Evolutionary conservation across 2,113 vertebrate species (phyloP).

Genomic region (Microtus ochrogaster): DNA sequence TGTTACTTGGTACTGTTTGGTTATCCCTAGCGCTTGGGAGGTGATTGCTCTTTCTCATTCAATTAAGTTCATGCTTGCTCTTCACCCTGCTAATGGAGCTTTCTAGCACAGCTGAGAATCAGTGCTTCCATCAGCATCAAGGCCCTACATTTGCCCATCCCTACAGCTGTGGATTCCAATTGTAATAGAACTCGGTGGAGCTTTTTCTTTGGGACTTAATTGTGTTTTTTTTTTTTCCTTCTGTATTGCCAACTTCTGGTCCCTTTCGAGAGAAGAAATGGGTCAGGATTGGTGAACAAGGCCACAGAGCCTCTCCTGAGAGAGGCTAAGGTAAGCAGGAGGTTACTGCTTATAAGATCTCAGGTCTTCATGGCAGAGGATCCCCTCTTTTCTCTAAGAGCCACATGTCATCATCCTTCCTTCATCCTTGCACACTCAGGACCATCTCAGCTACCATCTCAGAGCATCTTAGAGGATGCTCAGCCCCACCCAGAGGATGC

Average conservation of each 20-base stretch:
- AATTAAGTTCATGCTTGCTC: slow-evolving; percentile 77
- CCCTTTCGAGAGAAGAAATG: slow-evolving; percentile 42
- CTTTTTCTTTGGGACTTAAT: slow-evolving; percentile 67
- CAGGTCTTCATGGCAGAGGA: not conserved
- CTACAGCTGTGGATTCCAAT: slow-evolving; percentile 74
- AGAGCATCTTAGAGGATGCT: not conserved
- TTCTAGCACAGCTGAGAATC: slow-evolving; percentile 78
- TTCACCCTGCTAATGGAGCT: slow-evolving; percentile 76
- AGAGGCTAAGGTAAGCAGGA: not conserved
- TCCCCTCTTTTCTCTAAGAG: slow-evolving; percentile 13
- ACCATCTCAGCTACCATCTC: not conserved
- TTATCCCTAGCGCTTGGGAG: slow-evolving; percentile 66
- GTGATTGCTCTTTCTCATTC: slow-evolving; percentile 65
- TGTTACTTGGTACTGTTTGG: slow-evolving; percentile 68
- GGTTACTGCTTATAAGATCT: not conserved
- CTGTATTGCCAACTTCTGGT: slow-evolving; percentile 56
- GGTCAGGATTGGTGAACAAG: not conserved
- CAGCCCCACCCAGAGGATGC: not conserved
- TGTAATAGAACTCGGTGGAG: slow-evolving; percentile 49
- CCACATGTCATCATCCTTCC: not conserved
- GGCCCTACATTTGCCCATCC: slow-evolving; percentile 66
- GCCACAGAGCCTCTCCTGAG: slow-evolving; percentile 3
- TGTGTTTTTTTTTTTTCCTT: slow-evolving; percentile 57
- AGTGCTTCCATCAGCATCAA: slow-evolving; percentile 69
- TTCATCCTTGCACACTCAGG: not conserved